Evolutionary conservation across 2,888 invertebrate species (phyloP), one percentile per base, ranked within the genome.

Genomic region (Venustoraphidia nigricollis): DNA sequence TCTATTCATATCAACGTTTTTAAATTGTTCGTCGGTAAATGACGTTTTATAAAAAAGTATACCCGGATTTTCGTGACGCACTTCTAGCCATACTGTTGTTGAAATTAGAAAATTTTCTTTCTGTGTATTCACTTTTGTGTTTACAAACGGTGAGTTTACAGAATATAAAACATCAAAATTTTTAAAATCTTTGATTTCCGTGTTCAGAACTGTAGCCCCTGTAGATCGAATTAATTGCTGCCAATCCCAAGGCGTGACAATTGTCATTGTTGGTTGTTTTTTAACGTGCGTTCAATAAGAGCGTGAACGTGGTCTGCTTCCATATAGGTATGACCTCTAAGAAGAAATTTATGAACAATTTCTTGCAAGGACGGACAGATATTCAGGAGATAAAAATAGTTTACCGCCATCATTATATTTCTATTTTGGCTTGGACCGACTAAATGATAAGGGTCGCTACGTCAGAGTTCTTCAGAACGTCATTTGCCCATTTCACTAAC

Each of bases 11-110:
- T n/a, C n/a, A n/a, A n/a, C n/a, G n/a, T n/a, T n/a, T n/a, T n/a
- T n/a, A n/a, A n/a, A n/a, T n/a, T n/a, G n/a, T n/a, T n/a, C n/a
- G n/a, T 17, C 17, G 17, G 17, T 17, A 4, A 17, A 17, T 17
- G 17, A 17, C 48, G 48, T 47, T 48, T 38, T 45, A 48, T 46
- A 51, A 51, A 51, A 51, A 51, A 40, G 40, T 17, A 39, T 45
- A 27, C 50, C 41, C 17, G 41, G n/a, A n/a, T n/a, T n/a, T n/a
- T n/a, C n/a, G n/a, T 50, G 40, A 38, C 17, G 17, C 17, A 17
- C 17, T 17, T 17, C 17, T 17, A 17, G 17, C 17, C 17, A 17
- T 17, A 17, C 17, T 17, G 17, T 17, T 17, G 17, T n/a, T n/a
- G n/a, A 17, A 17, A 17, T 17, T 17, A 17, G 17, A 17, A 17